These are phyloP conservation scores for Mystacornis crossleyi DNA, from an alignment of 2,113 vertebrate genomes.

Conservation along the genomic window DNA sequence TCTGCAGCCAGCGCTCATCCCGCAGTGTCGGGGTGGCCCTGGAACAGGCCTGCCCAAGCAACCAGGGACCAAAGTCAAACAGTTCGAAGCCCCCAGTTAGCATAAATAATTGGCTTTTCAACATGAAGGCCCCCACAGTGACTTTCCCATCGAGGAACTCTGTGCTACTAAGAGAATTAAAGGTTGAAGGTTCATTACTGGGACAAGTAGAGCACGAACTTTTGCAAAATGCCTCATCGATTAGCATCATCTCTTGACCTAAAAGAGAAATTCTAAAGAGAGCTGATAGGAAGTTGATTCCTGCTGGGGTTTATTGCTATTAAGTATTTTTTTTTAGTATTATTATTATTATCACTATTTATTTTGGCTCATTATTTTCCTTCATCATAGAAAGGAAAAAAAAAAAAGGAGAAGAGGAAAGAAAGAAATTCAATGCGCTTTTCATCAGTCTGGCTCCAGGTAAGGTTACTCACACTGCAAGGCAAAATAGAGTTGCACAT, in stretches of 20 bases:
- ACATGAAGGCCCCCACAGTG: not conserved
- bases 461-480: not conserved
- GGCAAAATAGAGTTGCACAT: conserved; percentile 40
- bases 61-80: not conserved
- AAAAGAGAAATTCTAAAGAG: conserved; percentile 39
- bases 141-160: not conserved
- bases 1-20: not conserved
- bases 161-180: conserved; percentile 29
- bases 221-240: conserved; percentile 49
- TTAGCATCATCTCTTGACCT: conserved; percentile 39
- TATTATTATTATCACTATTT: not conserved
- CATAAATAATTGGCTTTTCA: conserved; percentile 52
- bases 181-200: conserved; percentile 57
- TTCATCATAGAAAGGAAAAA: not conserved
- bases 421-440: not conserved
- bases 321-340: not conserved
- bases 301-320: not conserved
- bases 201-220: conserved; percentile 53
- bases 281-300: not conserved
- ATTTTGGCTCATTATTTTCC: conserved; percentile 10
- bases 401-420: not conserved
- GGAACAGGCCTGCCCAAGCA: not conserved
- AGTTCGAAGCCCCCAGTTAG: not conserved
- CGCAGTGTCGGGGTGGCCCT: not conserved
- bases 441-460: not conserved